phyloP scores from a whole-genome alignment of 1,140 invertebrate species.

The Brachionus sp. region DNA sequence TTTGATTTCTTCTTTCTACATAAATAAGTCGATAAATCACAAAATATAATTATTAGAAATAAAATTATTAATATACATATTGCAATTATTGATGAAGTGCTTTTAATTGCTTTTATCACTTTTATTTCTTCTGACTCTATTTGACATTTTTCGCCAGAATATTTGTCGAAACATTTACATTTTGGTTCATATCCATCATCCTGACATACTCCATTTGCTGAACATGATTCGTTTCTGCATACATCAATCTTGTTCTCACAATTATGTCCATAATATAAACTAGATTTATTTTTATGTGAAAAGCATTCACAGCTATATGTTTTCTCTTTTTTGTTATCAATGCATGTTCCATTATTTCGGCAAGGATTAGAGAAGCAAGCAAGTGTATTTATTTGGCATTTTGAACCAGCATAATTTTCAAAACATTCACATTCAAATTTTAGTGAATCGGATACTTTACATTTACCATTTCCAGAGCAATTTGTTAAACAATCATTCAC shows the following conservation, averaged over 20 bases:
- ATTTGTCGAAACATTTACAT: background rate
- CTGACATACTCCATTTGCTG: background rate
- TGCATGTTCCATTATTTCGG: background rate
- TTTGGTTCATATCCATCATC: background rate
- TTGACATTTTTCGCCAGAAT: background rate
- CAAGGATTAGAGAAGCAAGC: background rate
- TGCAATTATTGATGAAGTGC: background rate
- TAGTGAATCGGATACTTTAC: background rate
- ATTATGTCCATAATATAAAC: background rate
- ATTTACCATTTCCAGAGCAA: background rate
- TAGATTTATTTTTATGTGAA: background rate
- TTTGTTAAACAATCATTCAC: slow-evolving; percentile 14
- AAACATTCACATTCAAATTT: background rate
- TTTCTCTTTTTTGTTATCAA: background rate
- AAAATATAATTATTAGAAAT: background rate
- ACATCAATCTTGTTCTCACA: background rate
- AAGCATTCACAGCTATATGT: background rate
- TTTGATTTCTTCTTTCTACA: too few species aligned
- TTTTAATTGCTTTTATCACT: background rate
- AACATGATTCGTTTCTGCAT: background rate
- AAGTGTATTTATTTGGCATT: background rate
- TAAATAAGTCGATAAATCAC: too few species aligned
- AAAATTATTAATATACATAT: background rate
- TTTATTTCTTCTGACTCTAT: slow-evolving; percentile 2
- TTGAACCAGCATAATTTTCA: background rate